Base-by-base conservation (phyloP, 2,113 vertebrate genomes). In the Protobothrops mucrosquamatus region DNA sequence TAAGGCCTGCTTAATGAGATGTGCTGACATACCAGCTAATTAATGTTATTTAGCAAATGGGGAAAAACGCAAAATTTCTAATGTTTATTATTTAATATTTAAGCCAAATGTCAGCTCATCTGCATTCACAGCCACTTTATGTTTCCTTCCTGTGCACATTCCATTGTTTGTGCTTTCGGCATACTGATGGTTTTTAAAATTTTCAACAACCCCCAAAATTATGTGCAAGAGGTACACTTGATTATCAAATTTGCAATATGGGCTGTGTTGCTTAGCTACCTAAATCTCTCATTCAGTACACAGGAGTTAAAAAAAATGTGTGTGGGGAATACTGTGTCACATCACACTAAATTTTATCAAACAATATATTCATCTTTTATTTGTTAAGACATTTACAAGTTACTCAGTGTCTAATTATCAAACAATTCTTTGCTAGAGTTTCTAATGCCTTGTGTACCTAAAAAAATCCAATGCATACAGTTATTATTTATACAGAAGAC, bases 221-320 rank as follows among this genome's bases (percentile, higher is more conserved):
- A 92, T 93, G 91, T 85, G 9, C 69, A 95, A 94, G 59, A 96
- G 92, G 95, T 96, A 94, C 34, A 57, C 95, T 95, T 95, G 95
- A 96, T 94, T 96, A 95, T 92, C 93, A 91, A 94, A 96, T 95
- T 91, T 96, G 95, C 94, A 92, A 94, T 91, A 96, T 94, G 92
- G 92, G 95, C 94, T 89, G 92, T 86, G 95, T 95, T 96, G 95
- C 95, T 96, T 93, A 95, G 96, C 95, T 95, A 96, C 95, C 96
- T 95, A 93, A 96, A 96, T 95, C 93, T 94, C 85, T 46, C 91
- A 0, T 59, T 0, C 0, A 52, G 24, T n/a, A 46, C 56, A 55
- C 12, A 54, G 51, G 90, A 55, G 22, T 51, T 51, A 51, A 51
- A 2, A 3, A 90, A 54, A 85, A 89, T 91, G 86, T 90, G 95